These are phyloP conservation scores for Stenodera caucasica DNA, from an alignment of 2,888 invertebrate species.

Conservation along the genomic window DNA sequence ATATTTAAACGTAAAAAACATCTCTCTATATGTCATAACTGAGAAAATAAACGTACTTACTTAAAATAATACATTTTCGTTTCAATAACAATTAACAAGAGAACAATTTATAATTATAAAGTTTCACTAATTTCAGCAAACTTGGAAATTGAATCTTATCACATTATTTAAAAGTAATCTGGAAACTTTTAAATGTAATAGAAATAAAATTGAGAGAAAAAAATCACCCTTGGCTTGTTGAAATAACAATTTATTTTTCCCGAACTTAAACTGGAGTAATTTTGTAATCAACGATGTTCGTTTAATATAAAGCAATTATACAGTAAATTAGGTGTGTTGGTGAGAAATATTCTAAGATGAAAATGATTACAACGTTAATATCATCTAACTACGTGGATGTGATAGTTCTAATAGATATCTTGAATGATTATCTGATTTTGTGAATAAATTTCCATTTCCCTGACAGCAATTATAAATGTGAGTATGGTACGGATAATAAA, in stretches of 20 bases:
- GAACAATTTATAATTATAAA: neutral
- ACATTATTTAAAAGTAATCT: conserved; percentile 32
- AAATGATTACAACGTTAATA: no score
- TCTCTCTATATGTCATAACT: conserved; percentile 14
- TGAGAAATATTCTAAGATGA: neutral
- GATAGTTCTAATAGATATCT: no score
- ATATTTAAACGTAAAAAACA: conserved; percentile 9
- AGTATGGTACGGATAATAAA: no score
- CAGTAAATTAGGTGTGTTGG: conserved; percentile 25
- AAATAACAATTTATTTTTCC: no score
- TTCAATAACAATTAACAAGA: neutral
- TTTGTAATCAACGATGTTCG: conserved; percentile 17
- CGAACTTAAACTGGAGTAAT: conserved; percentile 7
- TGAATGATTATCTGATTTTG: no score
- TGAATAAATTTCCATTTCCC: no score
- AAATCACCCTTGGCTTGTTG: conserved; percentile 7
- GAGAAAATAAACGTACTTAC: conserved; percentile 23
- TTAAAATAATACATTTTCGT: neutral
- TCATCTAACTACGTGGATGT: no score
- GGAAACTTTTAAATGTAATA: conserved; percentile 30
- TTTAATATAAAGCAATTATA: conserved; percentile 29
- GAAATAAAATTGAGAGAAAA: conserved; percentile 19
- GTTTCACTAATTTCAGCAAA: neutral
- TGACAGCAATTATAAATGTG: no score
- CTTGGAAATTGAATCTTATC: conserved; percentile 22